A percentile compares a stretch with the other conserved stretches of the same genome.
phyloP scores from a whole-genome alignment of 2,113 vertebrate genomes.

The Falco punctatus region DNA sequence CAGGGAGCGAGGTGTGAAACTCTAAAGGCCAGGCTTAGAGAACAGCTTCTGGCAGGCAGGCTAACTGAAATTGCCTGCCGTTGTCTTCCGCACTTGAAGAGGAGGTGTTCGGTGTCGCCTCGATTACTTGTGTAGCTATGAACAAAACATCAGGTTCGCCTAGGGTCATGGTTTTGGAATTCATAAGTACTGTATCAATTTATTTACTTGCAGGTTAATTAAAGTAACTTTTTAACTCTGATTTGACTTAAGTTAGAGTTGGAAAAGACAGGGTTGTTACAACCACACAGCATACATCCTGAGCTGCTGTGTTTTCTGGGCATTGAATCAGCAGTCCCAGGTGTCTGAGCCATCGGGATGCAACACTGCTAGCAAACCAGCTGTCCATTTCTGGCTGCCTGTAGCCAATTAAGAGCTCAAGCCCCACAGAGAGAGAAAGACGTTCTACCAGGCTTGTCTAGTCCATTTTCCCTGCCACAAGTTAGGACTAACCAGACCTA shows the following conservation, averaged over 20 bases:
- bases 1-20: neutral
- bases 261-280: neutral
- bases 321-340: neutral
- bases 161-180: neutral
- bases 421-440: neutral
- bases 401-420: neutral
- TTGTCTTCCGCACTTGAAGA: fast-evolving
- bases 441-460: neutral
- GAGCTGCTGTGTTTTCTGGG: neutral
- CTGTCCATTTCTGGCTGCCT: neutral
- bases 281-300: neutral
- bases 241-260: neutral
- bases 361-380: fast-evolving
- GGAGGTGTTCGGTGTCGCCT: neutral
- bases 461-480: neutral
- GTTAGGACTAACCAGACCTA: neutral
- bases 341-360: neutral
- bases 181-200: neutral
- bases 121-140: neutral
- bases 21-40: neutral
- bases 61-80: neutral
- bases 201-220: neutral
- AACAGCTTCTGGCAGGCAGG: fast-evolving
- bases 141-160: neutral
- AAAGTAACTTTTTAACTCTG: neutral